Conservation (phyloP, 2,797 vertebrate species). For the Thalassophryne amazonica region DNA sequence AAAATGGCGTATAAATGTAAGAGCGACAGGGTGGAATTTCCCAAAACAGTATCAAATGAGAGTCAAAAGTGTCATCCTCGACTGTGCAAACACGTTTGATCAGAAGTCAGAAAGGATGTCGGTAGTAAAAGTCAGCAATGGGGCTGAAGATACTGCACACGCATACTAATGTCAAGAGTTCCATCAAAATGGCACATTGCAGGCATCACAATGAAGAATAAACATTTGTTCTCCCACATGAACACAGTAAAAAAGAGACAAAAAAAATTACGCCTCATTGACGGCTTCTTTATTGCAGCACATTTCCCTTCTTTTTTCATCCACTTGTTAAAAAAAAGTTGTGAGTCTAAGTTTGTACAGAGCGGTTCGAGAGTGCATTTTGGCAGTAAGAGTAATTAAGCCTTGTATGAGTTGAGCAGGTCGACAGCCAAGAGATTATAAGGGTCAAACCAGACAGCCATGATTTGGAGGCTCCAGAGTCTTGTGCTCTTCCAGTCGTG, state of each 20-base stretch:
- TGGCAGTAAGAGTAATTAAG: slow-evolving; percentile 72
- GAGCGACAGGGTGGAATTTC: slow-evolving; percentile 29
- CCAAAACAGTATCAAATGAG: slow-evolving; percentile 38
- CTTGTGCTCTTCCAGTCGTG: slow-evolving; percentile 64
- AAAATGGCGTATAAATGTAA: slow-evolving; percentile 31
- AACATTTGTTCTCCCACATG: slow-evolving; percentile 46
- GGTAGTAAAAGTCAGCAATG: slow-evolving; percentile 66
- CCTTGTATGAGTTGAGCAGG: slow-evolving; percentile 48
- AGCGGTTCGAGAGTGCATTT: slow-evolving; percentile 69
- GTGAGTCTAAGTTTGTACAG: slow-evolving; percentile 48
- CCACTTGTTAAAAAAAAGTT: slow-evolving; percentile 61
- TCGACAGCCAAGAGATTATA: slow-evolving; percentile 47
- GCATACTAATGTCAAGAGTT: slow-evolving; percentile 75
- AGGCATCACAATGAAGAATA: slow-evolving; percentile 65
- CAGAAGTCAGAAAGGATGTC: slow-evolving; percentile 56
- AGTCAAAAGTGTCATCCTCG: slow-evolving; percentile 43
- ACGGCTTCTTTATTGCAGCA: slow-evolving; percentile 79
- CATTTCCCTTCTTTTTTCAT: slow-evolving; percentile 51
- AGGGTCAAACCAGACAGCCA: slow-evolving; percentile 77
- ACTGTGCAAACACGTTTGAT: slow-evolving; percentile 49
- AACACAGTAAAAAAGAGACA: slow-evolving; percentile 65
- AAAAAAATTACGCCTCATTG: slow-evolving; percentile 52
- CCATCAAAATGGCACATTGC: slow-evolving; percentile 70
- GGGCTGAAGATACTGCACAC: slow-evolving; percentile 78
- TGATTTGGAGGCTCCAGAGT: slow-evolving; percentile 55